Percentiles rank a stretch among this genome's conserved stretches.
Evolutionary conservation across 2,797 vertebrate genomes (phyloP).

Genomic region (Antrozous pallidus): DNA sequence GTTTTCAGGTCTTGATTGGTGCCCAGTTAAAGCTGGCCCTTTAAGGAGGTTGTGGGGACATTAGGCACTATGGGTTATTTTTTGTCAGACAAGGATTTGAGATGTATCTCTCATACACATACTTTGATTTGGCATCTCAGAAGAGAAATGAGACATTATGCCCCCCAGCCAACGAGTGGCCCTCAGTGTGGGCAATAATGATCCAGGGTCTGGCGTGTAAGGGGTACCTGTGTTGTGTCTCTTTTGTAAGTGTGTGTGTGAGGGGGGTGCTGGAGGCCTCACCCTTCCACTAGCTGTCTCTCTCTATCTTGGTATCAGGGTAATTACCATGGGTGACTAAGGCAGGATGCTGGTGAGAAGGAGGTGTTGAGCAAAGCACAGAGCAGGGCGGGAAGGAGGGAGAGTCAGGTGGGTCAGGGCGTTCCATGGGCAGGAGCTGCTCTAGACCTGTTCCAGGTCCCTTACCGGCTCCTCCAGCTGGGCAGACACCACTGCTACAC

Average conservation of each 20-base stretch:
- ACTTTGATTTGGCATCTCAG: background rate
- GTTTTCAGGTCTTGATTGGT: background rate
- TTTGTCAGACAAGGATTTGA: background rate
- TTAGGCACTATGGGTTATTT: background rate
- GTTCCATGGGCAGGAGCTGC: slow-evolving; percentile 60
- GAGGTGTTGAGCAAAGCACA: slow-evolving; percentile 64
- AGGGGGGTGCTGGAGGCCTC: background rate
- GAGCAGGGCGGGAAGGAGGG: slow-evolving; percentile 35
- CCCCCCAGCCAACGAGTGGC: background rate
- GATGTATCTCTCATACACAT: background rate
- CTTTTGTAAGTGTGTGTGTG: background rate
- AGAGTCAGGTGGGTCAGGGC: slow-evolving; percentile 54
- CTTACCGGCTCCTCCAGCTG: slow-evolving; percentile 64
- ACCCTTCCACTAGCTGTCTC: slow-evolving; percentile 38
- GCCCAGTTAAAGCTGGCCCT: background rate
- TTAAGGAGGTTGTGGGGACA: background rate
- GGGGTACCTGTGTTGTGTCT: background rate
- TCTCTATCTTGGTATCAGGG: slow-evolving; percentile 73
- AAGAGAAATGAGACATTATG: background rate
- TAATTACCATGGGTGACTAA: slow-evolving; percentile 77
- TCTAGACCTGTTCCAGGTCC: slow-evolving; percentile 24
- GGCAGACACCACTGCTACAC: slow-evolving; percentile 45
- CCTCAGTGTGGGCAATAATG: background rate
- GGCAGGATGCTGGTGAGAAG: slow-evolving; percentile 69
- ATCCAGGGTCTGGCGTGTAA: background rate